These are phyloP conservation scores for Drosophila pectinifera DNA, from an alignment of 1,140 invertebrate genomes.

Conservation along the genomic window DNA sequence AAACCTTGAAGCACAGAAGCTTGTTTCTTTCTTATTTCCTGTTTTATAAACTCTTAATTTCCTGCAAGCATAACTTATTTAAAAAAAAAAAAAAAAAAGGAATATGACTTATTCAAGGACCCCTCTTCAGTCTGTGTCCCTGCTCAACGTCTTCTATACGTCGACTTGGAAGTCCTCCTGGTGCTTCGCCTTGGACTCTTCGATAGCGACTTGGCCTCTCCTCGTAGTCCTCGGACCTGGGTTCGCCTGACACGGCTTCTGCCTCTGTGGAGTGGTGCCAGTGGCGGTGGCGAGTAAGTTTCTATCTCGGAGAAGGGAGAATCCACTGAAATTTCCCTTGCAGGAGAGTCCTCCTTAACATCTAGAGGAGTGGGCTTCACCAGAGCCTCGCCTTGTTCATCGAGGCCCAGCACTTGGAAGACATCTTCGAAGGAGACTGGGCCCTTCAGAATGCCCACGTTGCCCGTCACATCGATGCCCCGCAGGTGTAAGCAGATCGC, in stretches of 20 bases:
- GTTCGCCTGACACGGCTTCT: background rate
- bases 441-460: background rate
- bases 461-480: background rate
- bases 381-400: background rate
- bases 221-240: fast-evolving
- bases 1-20: background rate
- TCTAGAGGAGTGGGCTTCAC: background rate
- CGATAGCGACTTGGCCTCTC: no score
- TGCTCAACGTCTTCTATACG: background rate
- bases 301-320: background rate
- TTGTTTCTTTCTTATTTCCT: background rate
- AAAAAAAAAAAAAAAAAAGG: background rate
- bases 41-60: background rate
- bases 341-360: background rate
- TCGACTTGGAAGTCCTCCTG: background rate
- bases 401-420: conserved; percentile 2
- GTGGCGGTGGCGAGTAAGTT: background rate
- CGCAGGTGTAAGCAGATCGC: background rate
- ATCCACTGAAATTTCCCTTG: background rate
- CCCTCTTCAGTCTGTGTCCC: no score
- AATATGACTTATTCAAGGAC: background rate
- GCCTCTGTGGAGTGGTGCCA: background rate
- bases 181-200: background rate
- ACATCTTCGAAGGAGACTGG: conserved; percentile 10
- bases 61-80: background rate